Percentiles rank a stretch among this genome's conserved stretches.
These are phyloP conservation scores for Geococcyx californianus DNA, from an alignment of 2,113 vertebrate genomes.

Conservation along the genomic window DNA sequence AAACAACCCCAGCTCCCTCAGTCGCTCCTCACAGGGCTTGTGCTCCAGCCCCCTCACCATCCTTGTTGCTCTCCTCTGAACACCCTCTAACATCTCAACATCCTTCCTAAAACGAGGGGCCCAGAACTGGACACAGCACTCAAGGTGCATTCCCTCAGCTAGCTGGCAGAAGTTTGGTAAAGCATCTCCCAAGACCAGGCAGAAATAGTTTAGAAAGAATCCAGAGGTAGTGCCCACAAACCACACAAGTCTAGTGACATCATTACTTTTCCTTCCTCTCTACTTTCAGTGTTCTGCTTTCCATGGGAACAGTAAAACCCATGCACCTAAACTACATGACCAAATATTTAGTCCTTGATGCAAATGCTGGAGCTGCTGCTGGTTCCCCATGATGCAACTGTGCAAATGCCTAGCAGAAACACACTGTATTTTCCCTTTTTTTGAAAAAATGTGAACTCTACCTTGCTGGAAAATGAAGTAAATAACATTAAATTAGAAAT, in stretches of 20 bases:
- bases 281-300: not conserved
- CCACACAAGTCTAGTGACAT: rapidly evolving
- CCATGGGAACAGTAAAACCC: not conserved
- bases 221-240: not conserved
- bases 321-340: not conserved
- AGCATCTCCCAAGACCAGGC: not conserved
- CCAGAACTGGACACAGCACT: too few species aligned
- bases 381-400: rapidly evolving
- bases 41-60: too few species aligned
- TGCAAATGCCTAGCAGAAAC: not conserved
- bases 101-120: too few species aligned
- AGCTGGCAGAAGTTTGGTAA: not conserved
- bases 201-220: not conserved
- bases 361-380: not conserved
- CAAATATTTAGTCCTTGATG: not conserved
- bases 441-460: not conserved
- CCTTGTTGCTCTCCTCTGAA: too few species aligned
- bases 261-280: not conserved
- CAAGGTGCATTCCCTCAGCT: not conserved
- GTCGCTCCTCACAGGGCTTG: too few species aligned
- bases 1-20: too few species aligned
- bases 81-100: too few species aligned
- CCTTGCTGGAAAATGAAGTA: not conserved
- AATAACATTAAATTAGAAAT: not conserved
- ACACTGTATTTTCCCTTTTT: not conserved